Evolutionary conservation across 2,888 invertebrate species (phyloP).

Genomic region (Apamea monoglypha): DNA sequence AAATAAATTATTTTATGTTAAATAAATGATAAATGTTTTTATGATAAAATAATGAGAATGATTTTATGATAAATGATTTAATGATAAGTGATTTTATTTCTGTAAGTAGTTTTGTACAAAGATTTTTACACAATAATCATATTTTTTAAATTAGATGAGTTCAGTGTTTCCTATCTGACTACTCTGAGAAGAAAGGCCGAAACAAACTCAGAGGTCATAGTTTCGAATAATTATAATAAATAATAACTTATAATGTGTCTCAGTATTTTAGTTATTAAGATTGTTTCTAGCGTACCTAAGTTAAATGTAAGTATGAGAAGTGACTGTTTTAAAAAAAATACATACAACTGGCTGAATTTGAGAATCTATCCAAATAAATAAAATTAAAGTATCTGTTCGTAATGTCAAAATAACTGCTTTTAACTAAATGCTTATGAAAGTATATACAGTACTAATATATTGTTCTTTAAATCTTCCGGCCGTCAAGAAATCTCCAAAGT

Average conservation of each 20-base stretch:
- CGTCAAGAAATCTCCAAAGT: background rate
- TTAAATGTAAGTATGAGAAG: background rate
- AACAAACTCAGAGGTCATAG: too few species aligned
- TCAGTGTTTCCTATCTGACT: too few species aligned
- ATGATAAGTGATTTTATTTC: too few species aligned
- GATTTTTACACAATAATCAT: background rate
- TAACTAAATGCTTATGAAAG: background rate
- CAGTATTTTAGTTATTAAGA: background rate
- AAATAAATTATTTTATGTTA: background rate
- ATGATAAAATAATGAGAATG: too few species aligned
- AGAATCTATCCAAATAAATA: background rate
- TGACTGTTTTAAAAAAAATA: background rate
- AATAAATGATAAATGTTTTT: background rate
- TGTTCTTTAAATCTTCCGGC: background rate
- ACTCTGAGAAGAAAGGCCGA: too few species aligned
- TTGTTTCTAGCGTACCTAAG: background rate
- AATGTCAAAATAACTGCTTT: background rate
- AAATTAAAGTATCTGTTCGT: background rate
- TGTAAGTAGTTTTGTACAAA: background rate
- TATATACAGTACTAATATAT: background rate
- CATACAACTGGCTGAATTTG: background rate
- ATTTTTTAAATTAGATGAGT: too few species aligned
- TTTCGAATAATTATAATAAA: too few species aligned
- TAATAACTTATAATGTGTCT: background rate
- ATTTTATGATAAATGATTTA: too few species aligned